Conservation (phyloP, 2,113 vertebrate genomes). For the Ceyx margarethae region DNA sequence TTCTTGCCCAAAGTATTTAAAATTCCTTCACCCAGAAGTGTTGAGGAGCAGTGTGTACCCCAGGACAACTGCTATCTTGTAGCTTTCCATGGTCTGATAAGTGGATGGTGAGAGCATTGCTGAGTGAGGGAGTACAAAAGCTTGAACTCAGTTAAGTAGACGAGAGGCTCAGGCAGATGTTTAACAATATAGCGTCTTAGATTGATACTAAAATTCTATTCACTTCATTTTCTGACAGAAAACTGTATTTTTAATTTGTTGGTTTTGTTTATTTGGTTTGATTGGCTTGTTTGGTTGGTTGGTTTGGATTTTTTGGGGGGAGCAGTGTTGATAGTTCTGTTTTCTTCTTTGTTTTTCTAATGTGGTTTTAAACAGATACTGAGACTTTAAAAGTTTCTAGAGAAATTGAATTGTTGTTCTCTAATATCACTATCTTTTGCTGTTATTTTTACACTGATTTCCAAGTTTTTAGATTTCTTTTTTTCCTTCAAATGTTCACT, state of each 20-base stretch:
- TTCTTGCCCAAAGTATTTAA: background rate
- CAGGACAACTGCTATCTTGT: background rate
- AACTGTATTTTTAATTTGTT: rapidly evolving
- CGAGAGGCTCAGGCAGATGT: background rate
- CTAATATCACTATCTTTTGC: background rate
- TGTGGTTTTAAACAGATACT: background rate
- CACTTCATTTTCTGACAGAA: background rate
- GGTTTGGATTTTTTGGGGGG: background rate
- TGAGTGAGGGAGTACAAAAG: background rate
- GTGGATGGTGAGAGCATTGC: background rate
- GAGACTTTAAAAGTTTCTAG: background rate
- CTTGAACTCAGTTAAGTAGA: background rate
- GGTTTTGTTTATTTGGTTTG: too few relatives aligned
- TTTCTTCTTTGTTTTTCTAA: background rate
- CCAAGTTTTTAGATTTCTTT: background rate
- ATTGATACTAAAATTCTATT: background rate
- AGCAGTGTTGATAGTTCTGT: background rate
- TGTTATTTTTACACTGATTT: background rate
- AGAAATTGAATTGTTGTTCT: background rate
- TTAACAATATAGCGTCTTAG: background rate
- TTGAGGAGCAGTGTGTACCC: background rate
- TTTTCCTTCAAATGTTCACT: background rate
- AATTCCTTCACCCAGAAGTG: background rate
- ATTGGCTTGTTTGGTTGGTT: background rate
- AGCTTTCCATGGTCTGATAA: background rate